Evolutionary conservation across 2,797 vertebrate species (phyloP).

Genomic region (Rallus crepitans): DNA sequence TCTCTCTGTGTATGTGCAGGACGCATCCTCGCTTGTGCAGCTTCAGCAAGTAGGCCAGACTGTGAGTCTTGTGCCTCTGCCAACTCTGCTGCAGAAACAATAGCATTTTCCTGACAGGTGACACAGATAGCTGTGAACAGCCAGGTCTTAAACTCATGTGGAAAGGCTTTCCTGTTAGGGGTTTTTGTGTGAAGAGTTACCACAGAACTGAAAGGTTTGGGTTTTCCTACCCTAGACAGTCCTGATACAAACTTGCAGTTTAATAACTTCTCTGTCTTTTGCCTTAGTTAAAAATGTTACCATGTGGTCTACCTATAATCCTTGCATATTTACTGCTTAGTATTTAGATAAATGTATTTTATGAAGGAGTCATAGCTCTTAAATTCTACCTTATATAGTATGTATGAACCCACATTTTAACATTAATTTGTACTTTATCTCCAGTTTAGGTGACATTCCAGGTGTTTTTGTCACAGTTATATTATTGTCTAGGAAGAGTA

Average conservation of each 20-base stretch:
- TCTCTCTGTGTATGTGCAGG: not conserved
- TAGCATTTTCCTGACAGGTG: not conserved
- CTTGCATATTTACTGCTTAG: not conserved
- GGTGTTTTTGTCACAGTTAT: not conserved
- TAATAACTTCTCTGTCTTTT: not conserved
- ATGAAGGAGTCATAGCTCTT: not conserved
- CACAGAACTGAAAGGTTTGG: not conserved
- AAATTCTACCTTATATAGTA: not conserved
- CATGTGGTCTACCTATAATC: too few relatives aligned
- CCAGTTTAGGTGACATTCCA: not conserved
- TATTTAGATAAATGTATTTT: not conserved
- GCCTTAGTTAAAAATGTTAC: not conserved
- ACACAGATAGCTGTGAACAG: not conserved
- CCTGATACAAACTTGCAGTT: not conserved
- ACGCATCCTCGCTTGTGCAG: not conserved
- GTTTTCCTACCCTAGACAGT: too few relatives aligned
- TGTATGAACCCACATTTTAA: not conserved
- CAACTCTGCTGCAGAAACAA: not conserved
- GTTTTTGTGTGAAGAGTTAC: not conserved
- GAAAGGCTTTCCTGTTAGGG: not conserved
- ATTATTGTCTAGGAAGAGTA: not conserved
- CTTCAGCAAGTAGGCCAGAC: not conserved
- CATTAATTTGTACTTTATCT: not conserved
- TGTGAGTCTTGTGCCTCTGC: not conserved
- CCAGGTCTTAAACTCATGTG: not conserved